Conservation (phyloP, 2,797 vertebrate species). For the Chromobotia macracanthus region DNA sequence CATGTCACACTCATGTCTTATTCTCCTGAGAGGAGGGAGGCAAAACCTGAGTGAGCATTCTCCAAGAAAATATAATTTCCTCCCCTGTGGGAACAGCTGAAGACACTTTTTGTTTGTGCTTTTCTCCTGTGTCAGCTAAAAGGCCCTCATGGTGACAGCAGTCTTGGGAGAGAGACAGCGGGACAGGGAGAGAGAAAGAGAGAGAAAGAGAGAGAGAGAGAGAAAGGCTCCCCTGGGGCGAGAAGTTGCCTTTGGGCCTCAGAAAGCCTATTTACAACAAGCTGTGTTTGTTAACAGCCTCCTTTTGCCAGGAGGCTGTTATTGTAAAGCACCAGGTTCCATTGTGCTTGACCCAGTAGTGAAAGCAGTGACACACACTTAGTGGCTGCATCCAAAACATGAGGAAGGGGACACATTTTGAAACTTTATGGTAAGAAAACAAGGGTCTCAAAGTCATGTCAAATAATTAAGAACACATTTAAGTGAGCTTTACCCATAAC, state of each 20-base stretch:
- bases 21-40: constrained; percentile 60
- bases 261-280: constrained; percentile 86
- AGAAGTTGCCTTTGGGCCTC: constrained; percentile 79
- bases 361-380: constrained; percentile 57
- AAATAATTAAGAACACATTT: too few species aligned
- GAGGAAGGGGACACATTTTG: neutral
- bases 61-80: constrained; percentile 68
- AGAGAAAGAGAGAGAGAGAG: neutral
- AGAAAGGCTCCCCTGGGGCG: constrained; percentile 74
- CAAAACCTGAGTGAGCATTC: constrained; percentile 63
- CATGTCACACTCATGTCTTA: constrained; percentile 26
- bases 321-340: constrained; percentile 79
- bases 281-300: constrained; percentile 86
- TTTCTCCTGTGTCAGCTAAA: constrained; percentile 60
- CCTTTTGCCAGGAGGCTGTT: constrained; percentile 84
- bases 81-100: constrained; percentile 71
- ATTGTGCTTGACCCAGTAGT: constrained; percentile 75
- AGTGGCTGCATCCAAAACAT: neutral
- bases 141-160: constrained; percentile 81
- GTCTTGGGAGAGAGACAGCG: constrained; percentile 59
- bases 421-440: too few species aligned
- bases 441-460: too few species aligned
- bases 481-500: too few species aligned
- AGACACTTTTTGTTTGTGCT: constrained; percentile 65
- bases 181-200: too few species aligned